phyloP scores from a whole-genome alignment of 1,140 invertebrate species.

The Nomia melanderi region DNA sequence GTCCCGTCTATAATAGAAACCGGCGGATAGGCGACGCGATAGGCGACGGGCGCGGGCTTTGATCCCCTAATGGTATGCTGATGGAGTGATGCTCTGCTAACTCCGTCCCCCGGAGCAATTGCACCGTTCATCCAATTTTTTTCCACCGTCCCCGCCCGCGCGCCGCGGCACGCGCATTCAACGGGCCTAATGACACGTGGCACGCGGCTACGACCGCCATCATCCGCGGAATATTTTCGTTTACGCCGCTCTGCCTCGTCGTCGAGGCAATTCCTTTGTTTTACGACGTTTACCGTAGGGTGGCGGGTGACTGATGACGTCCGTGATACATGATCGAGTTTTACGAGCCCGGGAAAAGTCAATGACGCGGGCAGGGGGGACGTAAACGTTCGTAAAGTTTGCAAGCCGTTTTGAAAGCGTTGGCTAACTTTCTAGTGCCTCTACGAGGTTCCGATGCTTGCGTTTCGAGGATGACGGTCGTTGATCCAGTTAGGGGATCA shows the following conservation, averaged over 20 bases:
- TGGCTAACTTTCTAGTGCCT: too few relatives aligned
- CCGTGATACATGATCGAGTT: not conserved
- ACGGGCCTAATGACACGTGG: slow-evolving; percentile 52
- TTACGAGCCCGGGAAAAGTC: not conserved
- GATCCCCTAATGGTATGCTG: slow-evolving; percentile 70
- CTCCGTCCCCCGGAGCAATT: slow-evolving; percentile 50
- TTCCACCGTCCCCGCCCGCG: not conserved
- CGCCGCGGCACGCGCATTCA: slow-evolving; percentile 16
- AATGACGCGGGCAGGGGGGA: not conserved
- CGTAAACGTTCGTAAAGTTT: too few relatives aligned
- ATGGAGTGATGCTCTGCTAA: slow-evolving; percentile 71
- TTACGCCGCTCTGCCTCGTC: not conserved
- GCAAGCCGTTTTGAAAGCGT: too few relatives aligned
- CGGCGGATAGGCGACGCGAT: slow-evolving; percentile 38
- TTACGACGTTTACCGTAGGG: not conserved
- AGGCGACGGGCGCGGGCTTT: slow-evolving; percentile 37
- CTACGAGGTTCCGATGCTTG: too few relatives aligned
- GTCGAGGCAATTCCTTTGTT: not conserved
- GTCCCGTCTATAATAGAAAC: slow-evolving; percentile 47
- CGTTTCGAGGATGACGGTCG: too few relatives aligned
- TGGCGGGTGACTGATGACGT: not conserved
- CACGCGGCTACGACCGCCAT: not conserved
- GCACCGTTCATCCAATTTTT: slow-evolving; percentile 50
- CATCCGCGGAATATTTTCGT: not conserved
- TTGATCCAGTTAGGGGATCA: too few relatives aligned